Evolutionary conservation across 2,888 invertebrate genomes (phyloP), one percentile per base, ranked within the genome.

Genomic region (Pseudanteris insignis): DNA sequence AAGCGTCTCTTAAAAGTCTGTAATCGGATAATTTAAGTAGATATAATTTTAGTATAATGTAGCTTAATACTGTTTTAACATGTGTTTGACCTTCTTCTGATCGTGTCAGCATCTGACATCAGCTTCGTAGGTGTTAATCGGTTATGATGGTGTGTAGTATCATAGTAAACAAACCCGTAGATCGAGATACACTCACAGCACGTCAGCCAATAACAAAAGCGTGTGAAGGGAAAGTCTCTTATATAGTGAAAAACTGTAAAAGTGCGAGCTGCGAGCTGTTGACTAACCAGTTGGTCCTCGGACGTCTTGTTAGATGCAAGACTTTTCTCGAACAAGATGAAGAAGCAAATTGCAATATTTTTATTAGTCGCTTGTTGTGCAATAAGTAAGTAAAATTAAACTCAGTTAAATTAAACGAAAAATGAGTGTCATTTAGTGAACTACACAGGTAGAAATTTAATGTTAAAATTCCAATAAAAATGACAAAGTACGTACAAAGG

Each of bases 41-140:
- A 25, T 24, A 25, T 11, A 34, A 24, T 34, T 46, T 34, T 15
- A 46, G 46, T 34, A 26, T 28, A 47, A 29, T 18, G 44, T n/a
- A 46, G 34, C 21, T 36, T 28, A 46, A 37, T 37, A 29, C 14
- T 24, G 14, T 37, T 29, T 41, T 28, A 9, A 30, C 18, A 30
- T 30, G 29, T 13, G 38, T 46, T 40, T 33, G 54, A 48, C 57
- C 57, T 58, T 58, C 50, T 26, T 10, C 29, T 9, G 43, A 33
- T 32, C 50, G 30, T 36, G 43, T 37, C 44, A 36, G 15, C 36
- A 48, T 50, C 37, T 58, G 48, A 58, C 57, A 58, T 58, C 55
- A 47, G 21, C 36, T n/a, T 34, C 37, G 32, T 12, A 30, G 11
- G 12, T 8, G 12, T 30, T 2, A 11, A 3, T 40, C 10, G 26